Base-by-base conservation (phyloP, 2,888 invertebrate species). In the Xestoiulus laeticollis region DNA sequence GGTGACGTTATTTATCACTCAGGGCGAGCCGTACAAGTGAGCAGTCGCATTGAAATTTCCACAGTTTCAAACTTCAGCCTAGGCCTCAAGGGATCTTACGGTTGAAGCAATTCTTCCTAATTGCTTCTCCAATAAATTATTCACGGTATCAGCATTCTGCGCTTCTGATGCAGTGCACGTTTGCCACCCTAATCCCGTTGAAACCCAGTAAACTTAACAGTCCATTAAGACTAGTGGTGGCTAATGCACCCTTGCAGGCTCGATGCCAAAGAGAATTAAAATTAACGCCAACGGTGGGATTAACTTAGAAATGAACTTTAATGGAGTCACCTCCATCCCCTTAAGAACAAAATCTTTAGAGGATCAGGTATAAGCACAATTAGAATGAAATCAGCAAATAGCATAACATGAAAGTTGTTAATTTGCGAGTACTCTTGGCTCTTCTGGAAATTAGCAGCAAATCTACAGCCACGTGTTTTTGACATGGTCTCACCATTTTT, bases 231-330 rank as follows among this genome's bases (percentile, higher is more conserved):
- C 12, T 8, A 0, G 78, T 78, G 30, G 30, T n/a, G 26, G 30
- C 78, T 78, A 78, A 78, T 22, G 8, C 38, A 38, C 30, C 78
- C 68, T n/a, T n/a, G n/a, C n/a, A 26, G 78, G 78, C 30, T 78
- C 16, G 78, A 12, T 78, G 68, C 22, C 78, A 78, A 78, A 26
- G 78, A 78, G 14, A 78, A 78, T 78, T 78, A 26, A 78, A 78
- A 22, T 30, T 30, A 78, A 78, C 30, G 1, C 78, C 78, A 78
- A 1, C 78, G 10, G 30, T 12, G 30, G 16, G 78, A 78, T 78
- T 78, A 78, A 26, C 12, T 26, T 12, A 14, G 14, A 78, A 30
- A 78, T 78, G 30, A 30, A 26, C 78, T 68, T 26, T 30, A 30
- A 78, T 78, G 78, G 78, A 78, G 30, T 30, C 78, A 30, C 8